Conservation (phyloP, 2,888 invertebrate species). For the Drosophila kuntzei region DNA sequence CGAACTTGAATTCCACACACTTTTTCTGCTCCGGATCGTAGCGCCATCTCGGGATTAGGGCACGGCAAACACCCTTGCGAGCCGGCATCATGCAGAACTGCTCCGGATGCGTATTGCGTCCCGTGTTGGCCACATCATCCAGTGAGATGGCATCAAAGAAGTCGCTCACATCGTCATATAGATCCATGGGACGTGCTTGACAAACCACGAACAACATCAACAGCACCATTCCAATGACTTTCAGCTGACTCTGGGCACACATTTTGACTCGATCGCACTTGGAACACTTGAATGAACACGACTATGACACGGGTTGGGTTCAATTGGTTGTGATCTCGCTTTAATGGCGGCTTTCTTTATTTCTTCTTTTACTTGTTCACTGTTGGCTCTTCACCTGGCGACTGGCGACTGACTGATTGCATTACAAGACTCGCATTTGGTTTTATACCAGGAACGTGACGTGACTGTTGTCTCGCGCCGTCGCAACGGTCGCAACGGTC, state of each 20-base stretch:
- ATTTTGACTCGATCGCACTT: slow-evolving; percentile 37
- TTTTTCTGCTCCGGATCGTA: slow-evolving; percentile 86
- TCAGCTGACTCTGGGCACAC: slow-evolving; percentile 44
- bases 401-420: slow-evolving; percentile 72
- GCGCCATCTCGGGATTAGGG: slow-evolving; percentile 85
- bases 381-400: slow-evolving; percentile 46
- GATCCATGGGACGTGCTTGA: slow-evolving; percentile 78
- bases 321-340: slow-evolving; percentile 10
- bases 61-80: slow-evolving; percentile 85
- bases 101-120: slow-evolving; percentile 78
- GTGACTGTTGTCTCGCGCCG: slow-evolving; percentile 56
- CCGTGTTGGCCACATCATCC: slow-evolving; percentile 82
- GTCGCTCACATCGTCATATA: slow-evolving; percentile 84
- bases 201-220: slow-evolving; percentile 20
- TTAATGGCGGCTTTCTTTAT: slow-evolving; percentile 34
- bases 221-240: slow-evolving; percentile 46
- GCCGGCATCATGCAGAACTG: slow-evolving; percentile 84
- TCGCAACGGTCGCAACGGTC: slow-evolving; percentile 12
- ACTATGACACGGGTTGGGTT: neutral
- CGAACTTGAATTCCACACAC: slow-evolving; percentile 87
- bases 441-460: slow-evolving; percentile 77
- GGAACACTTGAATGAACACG: slow-evolving; percentile 4
- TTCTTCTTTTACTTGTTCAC: slow-evolving; percentile 10
- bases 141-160: slow-evolving; percentile 84
- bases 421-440: slow-evolving; percentile 59